Conservation (phyloP, 1,140 invertebrate species). For the Steinernema khuongi region DNA sequence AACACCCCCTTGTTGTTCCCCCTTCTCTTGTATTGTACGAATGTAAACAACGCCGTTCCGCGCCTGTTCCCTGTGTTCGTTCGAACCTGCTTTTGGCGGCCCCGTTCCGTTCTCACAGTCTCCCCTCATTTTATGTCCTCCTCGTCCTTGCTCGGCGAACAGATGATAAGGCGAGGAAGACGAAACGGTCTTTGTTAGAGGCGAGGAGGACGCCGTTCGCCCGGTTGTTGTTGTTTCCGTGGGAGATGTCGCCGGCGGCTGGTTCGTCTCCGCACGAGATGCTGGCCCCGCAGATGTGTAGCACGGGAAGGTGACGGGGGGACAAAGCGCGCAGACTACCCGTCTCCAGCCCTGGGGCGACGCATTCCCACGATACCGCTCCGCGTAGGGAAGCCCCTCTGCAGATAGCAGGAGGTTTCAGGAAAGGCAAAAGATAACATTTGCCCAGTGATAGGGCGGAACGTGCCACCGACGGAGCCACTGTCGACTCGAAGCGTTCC, state of each 20-base stretch:
- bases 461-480: not conserved
- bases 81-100: not conserved
- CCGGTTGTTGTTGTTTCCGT: not conserved
- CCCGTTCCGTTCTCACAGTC: constrained; percentile 11
- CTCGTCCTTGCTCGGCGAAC: not conserved
- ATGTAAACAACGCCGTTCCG: not conserved
- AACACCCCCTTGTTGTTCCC: not conserved
- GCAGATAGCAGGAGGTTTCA: too few species aligned
- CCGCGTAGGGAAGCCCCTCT: too few species aligned
- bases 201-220: too few species aligned
- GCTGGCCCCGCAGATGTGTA: not conserved
- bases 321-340: not conserved
- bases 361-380: too few species aligned
- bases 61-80: not conserved
- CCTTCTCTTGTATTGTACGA: too few species aligned
- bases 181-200: constrained; percentile 3
- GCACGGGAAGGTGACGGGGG: not conserved
- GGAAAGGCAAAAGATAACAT: constrained; percentile 5
- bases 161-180: not conserved
- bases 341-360: too few species aligned
- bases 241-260: not conserved
- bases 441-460: not conserved
- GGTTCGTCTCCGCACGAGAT: not conserved
- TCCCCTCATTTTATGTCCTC: not conserved
- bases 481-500: not conserved